These are phyloP conservation scores for Glaucopsyche alexis DNA, from an alignment of 2,888 invertebrate genomes.

Conservation along the genomic window DNA sequence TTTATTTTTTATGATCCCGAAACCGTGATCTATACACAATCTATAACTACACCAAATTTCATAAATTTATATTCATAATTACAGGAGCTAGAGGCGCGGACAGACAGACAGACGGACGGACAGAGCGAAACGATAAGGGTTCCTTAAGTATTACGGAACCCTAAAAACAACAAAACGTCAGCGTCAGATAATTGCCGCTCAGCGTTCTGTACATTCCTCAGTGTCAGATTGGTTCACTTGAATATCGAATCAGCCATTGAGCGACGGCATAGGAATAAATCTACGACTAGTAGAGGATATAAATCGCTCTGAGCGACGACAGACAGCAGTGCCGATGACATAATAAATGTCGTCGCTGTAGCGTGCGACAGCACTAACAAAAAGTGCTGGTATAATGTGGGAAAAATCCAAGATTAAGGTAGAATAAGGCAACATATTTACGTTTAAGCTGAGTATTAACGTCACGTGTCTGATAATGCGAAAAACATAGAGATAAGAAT, in stretches of 20 bases:
- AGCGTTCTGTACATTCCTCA: slow-evolving; percentile 5
- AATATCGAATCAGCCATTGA: slow-evolving; percentile 27
- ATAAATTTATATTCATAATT: too few relatives aligned
- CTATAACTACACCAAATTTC: too few relatives aligned
- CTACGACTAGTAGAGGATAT: slow-evolving; percentile 16
- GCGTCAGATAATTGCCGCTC: not conserved
- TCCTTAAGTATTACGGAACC: too few relatives aligned
- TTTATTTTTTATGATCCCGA: too few relatives aligned
- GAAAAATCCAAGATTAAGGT: slow-evolving; percentile 2
- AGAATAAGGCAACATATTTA: not conserved
- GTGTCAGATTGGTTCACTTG: slow-evolving; percentile 17
- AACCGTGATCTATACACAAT: too few relatives aligned
- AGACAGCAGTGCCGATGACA: slow-evolving; percentile 19
- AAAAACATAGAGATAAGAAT: not conserved
- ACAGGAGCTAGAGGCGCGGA: too few relatives aligned
- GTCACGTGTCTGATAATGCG: not conserved
- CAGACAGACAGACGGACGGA: too few relatives aligned
- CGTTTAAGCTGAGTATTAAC: not conserved
- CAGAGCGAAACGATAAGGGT: too few relatives aligned
- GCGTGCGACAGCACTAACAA: not conserved
- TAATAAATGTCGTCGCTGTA: slow-evolving; percentile 22
- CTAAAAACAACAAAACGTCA: not conserved
- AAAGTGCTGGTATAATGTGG: slow-evolving; percentile 10
- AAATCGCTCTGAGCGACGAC: slow-evolving; percentile 23
- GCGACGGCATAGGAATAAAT: slow-evolving; percentile 22